These are phyloP conservation scores for Labia minor DNA, from an alignment of 2,888 invertebrate genomes.

Conservation along the genomic window DNA sequence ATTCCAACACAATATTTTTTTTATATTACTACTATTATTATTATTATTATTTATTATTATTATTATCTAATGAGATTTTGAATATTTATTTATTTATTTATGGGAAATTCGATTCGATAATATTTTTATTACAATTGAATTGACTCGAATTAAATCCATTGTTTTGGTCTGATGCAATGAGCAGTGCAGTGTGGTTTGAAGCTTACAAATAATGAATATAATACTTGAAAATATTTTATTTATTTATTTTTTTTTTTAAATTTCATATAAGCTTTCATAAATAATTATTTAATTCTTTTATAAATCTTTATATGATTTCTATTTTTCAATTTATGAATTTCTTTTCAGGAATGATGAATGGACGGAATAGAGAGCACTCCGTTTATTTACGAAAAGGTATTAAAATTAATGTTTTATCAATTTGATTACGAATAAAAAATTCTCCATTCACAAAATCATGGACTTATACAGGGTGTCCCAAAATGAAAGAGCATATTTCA, in stretches of 20 bases:
- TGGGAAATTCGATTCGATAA: background rate
- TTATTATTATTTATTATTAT: no score
- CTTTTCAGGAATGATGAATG: background rate
- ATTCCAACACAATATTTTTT: background rate
- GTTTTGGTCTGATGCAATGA: conserved; percentile 7
- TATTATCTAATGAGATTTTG: background rate
- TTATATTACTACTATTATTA: no score
- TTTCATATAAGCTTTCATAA: no score
- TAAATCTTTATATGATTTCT: background rate
- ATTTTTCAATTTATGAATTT: background rate
- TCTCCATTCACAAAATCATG: no score
- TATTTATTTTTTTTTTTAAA: no score
- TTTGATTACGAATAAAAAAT: no score
- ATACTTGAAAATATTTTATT: no score
- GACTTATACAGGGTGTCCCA: no score
- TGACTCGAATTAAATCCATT: background rate
- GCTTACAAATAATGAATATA: background rate
- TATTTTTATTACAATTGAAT: no score
- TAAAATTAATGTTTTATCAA: no score
- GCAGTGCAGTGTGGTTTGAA: conserved; percentile 13
- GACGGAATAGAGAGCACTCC: background rate
- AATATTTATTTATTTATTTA: background rate
- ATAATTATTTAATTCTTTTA: no score
- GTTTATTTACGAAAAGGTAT: conserved; percentile 14
- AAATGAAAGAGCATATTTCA: no score